Conservation (phyloP, 1,140 invertebrate species). For the Pseudomyrmex dendroicus region DNA sequence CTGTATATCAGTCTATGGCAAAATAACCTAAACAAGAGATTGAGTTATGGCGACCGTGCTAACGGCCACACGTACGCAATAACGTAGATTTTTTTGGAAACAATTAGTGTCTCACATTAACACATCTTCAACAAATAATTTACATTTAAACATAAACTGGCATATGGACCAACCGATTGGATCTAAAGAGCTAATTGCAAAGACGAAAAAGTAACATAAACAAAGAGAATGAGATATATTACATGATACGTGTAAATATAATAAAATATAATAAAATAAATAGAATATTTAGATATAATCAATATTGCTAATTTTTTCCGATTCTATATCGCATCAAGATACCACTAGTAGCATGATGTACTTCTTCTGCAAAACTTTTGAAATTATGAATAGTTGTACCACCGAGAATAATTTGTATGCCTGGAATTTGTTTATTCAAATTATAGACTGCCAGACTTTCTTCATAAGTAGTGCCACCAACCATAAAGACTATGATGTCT, state of each 20-base stretch:
- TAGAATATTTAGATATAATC: slow-evolving; percentile 62
- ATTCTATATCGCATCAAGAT: slow-evolving; percentile 79
- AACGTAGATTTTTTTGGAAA: no score
- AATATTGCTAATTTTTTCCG: slow-evolving; percentile 69
- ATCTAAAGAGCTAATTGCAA: no score
- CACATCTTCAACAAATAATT: no score
- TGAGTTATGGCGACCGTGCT: no score
- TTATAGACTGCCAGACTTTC: slow-evolving; percentile 95
- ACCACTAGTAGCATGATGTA: slow-evolving; percentile 85
- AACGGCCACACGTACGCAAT: no score
- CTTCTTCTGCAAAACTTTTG: slow-evolving; percentile 91
- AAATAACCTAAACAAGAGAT: no score
- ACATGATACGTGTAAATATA: slow-evolving; percentile 31
- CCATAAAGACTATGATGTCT: slow-evolving; percentile 97
- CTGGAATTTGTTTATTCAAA: slow-evolving; percentile 91
- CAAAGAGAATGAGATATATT: neutral
- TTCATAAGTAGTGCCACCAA: slow-evolving; percentile 99
- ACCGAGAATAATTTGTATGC: slow-evolving; percentile 93
- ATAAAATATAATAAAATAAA: slow-evolving; percentile 52
- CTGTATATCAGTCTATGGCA: no score
- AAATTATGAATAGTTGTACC: slow-evolving; percentile 97
- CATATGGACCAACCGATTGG: no score
- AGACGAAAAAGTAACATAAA: no score
- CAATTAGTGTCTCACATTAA: no score
- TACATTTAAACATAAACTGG: no score